Conservation (phyloP, 2,113 vertebrate genomes). For the Hippocampus barbouri region DNA sequence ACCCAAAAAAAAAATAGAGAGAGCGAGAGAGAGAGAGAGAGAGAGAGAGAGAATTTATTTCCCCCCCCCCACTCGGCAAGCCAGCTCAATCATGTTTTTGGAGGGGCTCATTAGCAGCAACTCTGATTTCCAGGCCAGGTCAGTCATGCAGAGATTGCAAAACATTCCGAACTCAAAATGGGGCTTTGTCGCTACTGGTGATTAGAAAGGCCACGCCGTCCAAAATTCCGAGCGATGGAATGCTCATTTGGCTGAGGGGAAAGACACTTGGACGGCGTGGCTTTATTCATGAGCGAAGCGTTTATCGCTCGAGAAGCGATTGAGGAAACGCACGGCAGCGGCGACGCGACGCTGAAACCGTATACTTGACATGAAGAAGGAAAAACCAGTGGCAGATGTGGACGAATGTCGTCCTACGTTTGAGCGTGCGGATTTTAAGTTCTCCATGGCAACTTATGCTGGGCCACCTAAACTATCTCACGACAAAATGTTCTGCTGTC, state of each 20-base stretch:
- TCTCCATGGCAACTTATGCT: too few species aligned
- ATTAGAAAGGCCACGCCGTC: constrained; percentile 63
- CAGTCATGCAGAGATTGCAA: constrained; percentile 64
- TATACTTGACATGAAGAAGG: neutral
- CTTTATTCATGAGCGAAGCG: too few species aligned
- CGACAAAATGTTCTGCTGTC: too few species aligned
- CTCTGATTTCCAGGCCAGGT: constrained; percentile 67
- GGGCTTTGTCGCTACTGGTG: constrained; percentile 70
- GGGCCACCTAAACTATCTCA: too few species aligned
- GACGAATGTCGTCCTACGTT: too few species aligned
- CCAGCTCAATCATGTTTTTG: constrained; percentile 34
- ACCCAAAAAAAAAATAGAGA: neutral
- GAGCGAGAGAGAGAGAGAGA: too few species aligned
- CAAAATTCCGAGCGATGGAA: constrained; percentile 51
- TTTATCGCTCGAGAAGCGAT: neutral
- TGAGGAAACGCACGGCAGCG: neutral
- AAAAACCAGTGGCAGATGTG: neutral
- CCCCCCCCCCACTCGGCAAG: too few species aligned
- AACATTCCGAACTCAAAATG: constrained; percentile 54
- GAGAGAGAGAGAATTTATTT: too few species aligned
- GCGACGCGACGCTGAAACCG: neutral
- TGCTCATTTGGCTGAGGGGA: neutral
- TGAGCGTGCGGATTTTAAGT: too few species aligned
- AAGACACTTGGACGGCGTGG: neutral
- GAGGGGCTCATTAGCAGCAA: constrained; percentile 77